A percentile compares a stretch with the other conserved stretches of the same genome.
These are phyloP conservation scores for Dilophus febrilis DNA, from an alignment of 2,888 invertebrate species.

Conservation along the genomic window DNA sequence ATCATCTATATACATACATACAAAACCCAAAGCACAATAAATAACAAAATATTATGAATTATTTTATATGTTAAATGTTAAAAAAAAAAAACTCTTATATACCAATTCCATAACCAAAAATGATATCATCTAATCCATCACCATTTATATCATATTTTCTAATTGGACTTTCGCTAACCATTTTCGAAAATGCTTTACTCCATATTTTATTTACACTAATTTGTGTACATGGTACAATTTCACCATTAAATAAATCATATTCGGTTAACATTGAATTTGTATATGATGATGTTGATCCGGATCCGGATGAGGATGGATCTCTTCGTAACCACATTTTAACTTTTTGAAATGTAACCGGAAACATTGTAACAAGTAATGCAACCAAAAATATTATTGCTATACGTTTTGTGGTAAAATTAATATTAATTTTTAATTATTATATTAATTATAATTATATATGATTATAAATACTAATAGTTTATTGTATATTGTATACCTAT, in stretches of 20 bases:
- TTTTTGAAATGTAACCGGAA: conserved; percentile 43
- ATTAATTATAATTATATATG: conserved; percentile 5
- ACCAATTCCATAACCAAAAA: conserved; percentile 67
- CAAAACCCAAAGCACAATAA: too few species aligned
- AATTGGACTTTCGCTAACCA: conserved; percentile 57
- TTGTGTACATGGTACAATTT: conserved; percentile 28
- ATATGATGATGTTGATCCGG: conserved; percentile 5
- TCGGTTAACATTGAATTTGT: conserved; percentile 4
- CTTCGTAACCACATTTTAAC: conserved; percentile 38
- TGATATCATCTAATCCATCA: conserved; percentile 52
- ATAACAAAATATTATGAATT: too few species aligned
- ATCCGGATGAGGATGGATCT: too few species aligned
- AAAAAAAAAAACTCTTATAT: too few species aligned
- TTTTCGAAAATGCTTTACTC: conserved; percentile 47
- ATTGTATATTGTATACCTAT: conserved; percentile 26
- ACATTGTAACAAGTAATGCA: conserved; percentile 44
- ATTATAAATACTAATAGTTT: background rate
- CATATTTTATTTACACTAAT: conserved; percentile 36
- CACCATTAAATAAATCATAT: conserved; percentile 19
- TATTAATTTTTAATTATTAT: conserved; percentile 1
- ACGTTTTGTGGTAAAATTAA: conserved; percentile 11
- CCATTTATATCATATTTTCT: conserved; percentile 51
- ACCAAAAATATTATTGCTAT: conserved; percentile 43
- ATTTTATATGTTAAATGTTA: too few species aligned
- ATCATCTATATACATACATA: too few species aligned